Conservation (phyloP, 1,140 invertebrate species). For the Battus philenor region DNA sequence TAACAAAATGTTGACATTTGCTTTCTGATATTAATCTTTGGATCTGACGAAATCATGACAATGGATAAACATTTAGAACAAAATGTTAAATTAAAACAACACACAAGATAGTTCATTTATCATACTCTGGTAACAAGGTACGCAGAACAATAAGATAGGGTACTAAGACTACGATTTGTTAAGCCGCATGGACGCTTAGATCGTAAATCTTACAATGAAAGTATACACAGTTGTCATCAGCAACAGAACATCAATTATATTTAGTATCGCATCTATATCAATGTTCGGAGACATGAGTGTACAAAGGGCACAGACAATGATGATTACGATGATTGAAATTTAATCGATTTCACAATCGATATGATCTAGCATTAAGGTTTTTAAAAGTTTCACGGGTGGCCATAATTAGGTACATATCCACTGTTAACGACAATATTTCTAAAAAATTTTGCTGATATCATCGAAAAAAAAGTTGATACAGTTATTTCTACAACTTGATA, state of each 20-base stretch:
- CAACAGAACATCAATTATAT: slow-evolving; percentile 14
- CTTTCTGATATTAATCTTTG: no score
- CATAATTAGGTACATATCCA: no score
- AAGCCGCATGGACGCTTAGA: background rate
- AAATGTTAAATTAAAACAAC: slow-evolving; percentile 7
- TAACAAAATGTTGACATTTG: no score
- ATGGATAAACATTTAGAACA: slow-evolving; percentile 4
- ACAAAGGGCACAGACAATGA: background rate
- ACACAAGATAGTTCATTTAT: slow-evolving; percentile 8
- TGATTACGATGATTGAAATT: background rate
- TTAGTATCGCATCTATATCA: background rate
- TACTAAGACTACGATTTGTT: slow-evolving; percentile 8
- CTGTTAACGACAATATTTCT: no score
- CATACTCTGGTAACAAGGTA: slow-evolving; percentile 3
- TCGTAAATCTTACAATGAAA: slow-evolving; percentile 4
- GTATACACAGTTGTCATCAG: slow-evolving; percentile 3
- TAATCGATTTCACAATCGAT: background rate
- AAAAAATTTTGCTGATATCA: no score
- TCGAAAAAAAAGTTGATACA: slow-evolving; percentile 9
- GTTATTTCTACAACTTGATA: slow-evolving; percentile 23
- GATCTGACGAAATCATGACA: background rate
- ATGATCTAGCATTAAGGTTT: background rate
- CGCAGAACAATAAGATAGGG: slow-evolving; percentile 7
- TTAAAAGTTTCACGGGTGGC: no score
- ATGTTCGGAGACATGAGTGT: background rate